Evolutionary conservation across 2,888 invertebrate genomes (phyloP).

Genomic region (Athalia circularis): DNA sequence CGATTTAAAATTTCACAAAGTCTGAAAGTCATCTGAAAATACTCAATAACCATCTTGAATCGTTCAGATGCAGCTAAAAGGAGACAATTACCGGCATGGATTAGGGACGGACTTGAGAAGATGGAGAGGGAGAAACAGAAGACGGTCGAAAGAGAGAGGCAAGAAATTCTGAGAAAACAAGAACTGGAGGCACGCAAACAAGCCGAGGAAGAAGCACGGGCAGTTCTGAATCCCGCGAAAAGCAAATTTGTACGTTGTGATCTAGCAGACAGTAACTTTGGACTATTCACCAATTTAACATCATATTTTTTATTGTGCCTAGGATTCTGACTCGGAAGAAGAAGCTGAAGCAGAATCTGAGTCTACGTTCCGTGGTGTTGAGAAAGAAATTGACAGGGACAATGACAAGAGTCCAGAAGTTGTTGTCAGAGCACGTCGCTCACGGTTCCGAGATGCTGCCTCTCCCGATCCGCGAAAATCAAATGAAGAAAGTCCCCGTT

Average conservation of each 20-base stretch:
- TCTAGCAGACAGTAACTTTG: not conserved
- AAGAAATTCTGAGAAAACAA: constrained; percentile 80
- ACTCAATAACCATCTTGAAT: not conserved
- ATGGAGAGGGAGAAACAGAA: constrained; percentile 96
- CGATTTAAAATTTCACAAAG: no score
- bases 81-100: constrained; percentile 97
- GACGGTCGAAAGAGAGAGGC: constrained; percentile 87
- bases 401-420: constrained; percentile 67
- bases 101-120: constrained; percentile 96
- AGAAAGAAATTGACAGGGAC: constrained; percentile 59
- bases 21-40: not conserved
- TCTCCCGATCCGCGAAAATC: constrained; percentile 66
- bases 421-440: constrained; percentile 68
- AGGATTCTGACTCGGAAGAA: constrained; percentile 75
- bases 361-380: constrained; percentile 54
- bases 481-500: constrained; percentile 65
- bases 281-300: constrained; percentile 1
- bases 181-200: constrained; percentile 76
- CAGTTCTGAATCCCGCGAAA: constrained; percentile 74
- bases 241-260: constrained; percentile 78
- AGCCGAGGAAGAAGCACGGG: constrained; percentile 76
- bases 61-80: constrained; percentile 86
- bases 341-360: constrained; percentile 67
- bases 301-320: not conserved
- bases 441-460: constrained; percentile 71